A percentile compares a stretch with the other conserved stretches of the same genome.
phyloP scores from a whole-genome alignment of 2,888 invertebrate species.

The Ophioninae sp. region DNA sequence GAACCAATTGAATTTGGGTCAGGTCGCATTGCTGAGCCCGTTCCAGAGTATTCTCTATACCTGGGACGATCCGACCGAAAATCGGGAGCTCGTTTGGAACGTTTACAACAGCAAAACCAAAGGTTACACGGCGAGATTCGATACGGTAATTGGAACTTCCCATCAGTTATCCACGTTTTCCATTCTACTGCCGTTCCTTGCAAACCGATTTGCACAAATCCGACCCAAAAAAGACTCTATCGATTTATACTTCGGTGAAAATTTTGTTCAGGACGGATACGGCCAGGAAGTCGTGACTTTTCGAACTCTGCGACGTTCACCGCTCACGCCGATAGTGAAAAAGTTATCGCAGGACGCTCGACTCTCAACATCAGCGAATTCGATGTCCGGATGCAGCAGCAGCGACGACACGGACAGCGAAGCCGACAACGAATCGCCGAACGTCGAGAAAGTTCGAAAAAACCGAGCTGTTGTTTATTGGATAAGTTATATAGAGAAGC shows the following conservation, averaged over 20 bases:
- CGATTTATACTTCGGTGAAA: not conserved
- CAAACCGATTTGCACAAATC: not conserved
- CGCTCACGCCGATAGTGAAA: slow-evolving; percentile 57
- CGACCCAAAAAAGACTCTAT: not conserved
- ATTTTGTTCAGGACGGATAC: slow-evolving; percentile 79
- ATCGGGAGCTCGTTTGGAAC: slow-evolving; percentile 89
- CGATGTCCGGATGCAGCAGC: slow-evolving; percentile 81
- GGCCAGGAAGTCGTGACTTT: slow-evolving; percentile 88
- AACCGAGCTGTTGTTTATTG: slow-evolving; percentile 91
- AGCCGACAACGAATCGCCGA: slow-evolving; percentile 63
- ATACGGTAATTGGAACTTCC: slow-evolving; percentile 81
- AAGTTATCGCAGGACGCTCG: slow-evolving; percentile 62
- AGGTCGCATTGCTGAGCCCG: slow-evolving; percentile 89
- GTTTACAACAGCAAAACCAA: slow-evolving; percentile 90
- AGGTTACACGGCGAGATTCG: slow-evolving; percentile 88
- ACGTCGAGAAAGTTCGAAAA: slow-evolving; percentile 83
- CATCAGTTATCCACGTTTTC: not conserved
- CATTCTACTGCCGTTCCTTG: not conserved
- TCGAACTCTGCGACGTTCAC: slow-evolving; percentile 71
- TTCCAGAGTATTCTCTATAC: slow-evolving; percentile 90
- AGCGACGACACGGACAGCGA: slow-evolving; percentile 83
- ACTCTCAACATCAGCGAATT: slow-evolving; percentile 63
- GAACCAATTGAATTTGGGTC: slow-evolving; percentile 85
- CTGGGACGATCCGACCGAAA: slow-evolving; percentile 92
- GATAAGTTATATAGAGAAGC: slow-evolving; percentile 89